Evolutionary conservation across 2,113 vertebrate species (phyloP).

Genomic region (Oophaga pumilio): DNA sequence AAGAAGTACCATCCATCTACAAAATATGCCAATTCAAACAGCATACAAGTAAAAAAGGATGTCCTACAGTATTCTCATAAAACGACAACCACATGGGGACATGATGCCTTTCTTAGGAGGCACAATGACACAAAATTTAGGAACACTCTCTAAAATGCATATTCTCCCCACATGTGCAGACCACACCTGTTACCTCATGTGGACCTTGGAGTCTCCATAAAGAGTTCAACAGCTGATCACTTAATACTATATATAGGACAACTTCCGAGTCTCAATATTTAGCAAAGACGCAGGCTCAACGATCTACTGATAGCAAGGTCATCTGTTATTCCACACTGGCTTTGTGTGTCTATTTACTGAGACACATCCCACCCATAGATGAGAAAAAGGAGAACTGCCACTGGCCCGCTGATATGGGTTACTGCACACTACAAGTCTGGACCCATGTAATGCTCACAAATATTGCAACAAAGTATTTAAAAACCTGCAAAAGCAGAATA

Average conservation of each 20-base stretch:
- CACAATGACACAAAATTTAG: no score
- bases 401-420: not conserved
- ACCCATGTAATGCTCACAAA: no score
- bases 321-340: not conserved
- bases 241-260: slow-evolving; percentile 76
- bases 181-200: not conserved
- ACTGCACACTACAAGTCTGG: no score
- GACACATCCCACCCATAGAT: not conserved
- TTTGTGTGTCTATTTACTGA: not conserved
- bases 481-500: no score
- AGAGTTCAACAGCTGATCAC: slow-evolving; percentile 73
- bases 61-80: no score
- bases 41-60: no score
- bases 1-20: no score
- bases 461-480: no score
- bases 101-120: no score
- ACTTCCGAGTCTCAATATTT: slow-evolving; percentile 30
- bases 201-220: slow-evolving; percentile 40
- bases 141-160: not conserved
- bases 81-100: no score
- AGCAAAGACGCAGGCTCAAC: not conserved
- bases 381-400: not conserved
- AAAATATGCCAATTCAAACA: no score
- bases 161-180: not conserved
- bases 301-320: slow-evolving; percentile 7